A percentile compares a stretch with the other conserved stretches of the same genome.
These are phyloP conservation scores for Abrostola tripartita DNA, from an alignment of 2,888 invertebrate genomes.

Conservation along the genomic window DNA sequence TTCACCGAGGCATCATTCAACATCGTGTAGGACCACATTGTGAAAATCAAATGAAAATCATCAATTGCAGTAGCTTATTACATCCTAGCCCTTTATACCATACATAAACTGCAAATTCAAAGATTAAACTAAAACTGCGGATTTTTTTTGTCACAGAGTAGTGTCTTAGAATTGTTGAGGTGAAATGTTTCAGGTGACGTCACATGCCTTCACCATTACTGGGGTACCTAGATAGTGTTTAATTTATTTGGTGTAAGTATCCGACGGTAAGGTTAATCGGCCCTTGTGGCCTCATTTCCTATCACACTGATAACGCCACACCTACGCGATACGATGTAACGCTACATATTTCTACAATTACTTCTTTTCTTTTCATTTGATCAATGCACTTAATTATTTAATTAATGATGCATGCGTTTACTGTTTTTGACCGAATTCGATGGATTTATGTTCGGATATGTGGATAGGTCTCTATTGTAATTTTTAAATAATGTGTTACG, in stretches of 20 bases:
- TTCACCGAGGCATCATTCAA: background rate
- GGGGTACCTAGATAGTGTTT: background rate
- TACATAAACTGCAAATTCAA: too few species aligned
- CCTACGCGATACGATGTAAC: slow-evolving; percentile 61
- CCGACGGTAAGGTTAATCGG: slow-evolving; percentile 54
- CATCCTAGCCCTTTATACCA: too few species aligned
- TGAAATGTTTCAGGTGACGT: background rate
- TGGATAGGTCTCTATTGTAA: too few species aligned
- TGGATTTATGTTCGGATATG: too few species aligned
- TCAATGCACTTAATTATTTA: background rate
- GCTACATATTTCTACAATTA: slow-evolving; percentile 37
- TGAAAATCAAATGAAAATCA: too few species aligned
- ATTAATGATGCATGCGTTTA: background rate
- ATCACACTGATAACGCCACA: slow-evolving; percentile 77
- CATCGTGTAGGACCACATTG: background rate
- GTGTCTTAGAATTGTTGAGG: too few species aligned
- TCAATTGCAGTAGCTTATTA: too few species aligned
- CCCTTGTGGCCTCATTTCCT: slow-evolving; percentile 74
- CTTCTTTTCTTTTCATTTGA: slow-evolving; percentile 9
- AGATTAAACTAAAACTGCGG: too few species aligned
- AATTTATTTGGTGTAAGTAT: slow-evolving; percentile 14
- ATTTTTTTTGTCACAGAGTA: too few species aligned
- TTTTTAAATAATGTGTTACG: too few species aligned
- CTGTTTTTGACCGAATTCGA: too few species aligned
- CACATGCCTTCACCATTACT: background rate